phyloP scores from a whole-genome alignment of 2,888 invertebrate genomes.

The Pherbina coryleti region DNA sequence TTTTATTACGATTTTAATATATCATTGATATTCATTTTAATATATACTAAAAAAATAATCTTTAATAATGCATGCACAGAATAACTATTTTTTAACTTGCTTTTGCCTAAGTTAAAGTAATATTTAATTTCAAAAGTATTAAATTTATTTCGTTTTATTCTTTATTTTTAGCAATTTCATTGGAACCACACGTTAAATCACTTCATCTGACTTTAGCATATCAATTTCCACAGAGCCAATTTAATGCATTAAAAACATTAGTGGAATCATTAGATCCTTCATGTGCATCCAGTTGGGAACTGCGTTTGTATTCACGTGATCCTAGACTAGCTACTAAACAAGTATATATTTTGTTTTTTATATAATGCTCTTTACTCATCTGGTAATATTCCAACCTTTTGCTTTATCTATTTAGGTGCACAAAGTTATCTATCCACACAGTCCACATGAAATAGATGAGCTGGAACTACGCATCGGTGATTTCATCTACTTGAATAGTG shows the following conservation, averaged over 20 bases:
- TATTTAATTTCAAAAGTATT: background rate
- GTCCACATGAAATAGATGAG: slow-evolving; percentile 84
- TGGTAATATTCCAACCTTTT: background rate
- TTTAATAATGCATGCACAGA: background rate
- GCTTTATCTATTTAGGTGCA: slow-evolving; percentile 72
- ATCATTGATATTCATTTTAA: background rate
- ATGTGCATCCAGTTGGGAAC: slow-evolving; percentile 82
- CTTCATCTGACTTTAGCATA: slow-evolving; percentile 91
- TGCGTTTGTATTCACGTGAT: slow-evolving; percentile 89
- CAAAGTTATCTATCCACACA: slow-evolving; percentile 83
- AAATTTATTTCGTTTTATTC: background rate
- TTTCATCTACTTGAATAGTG: slow-evolving; percentile 84
- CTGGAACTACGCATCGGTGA: slow-evolving; percentile 88
- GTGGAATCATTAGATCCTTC: slow-evolving; percentile 80
- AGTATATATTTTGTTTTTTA: slow-evolving; percentile 61
- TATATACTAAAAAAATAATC: background rate
- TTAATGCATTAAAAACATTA: slow-evolving; percentile 78
- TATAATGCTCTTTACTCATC: too few relatives aligned
- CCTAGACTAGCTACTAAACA: slow-evolving; percentile 80
- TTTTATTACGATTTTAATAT: background rate
- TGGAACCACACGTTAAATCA: slow-evolving; percentile 87
- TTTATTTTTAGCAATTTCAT: slow-evolving; percentile 74
- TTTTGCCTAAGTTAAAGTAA: background rate
- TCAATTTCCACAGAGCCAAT: slow-evolving; percentile 83
- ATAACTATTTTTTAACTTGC: background rate